A percentile compares a stretch with the other conserved stretches of the same genome.
These are phyloP conservation scores for Notechis scutatus DNA, from an alignment of 2,113 vertebrate genomes.

Conservation along the genomic window DNA sequence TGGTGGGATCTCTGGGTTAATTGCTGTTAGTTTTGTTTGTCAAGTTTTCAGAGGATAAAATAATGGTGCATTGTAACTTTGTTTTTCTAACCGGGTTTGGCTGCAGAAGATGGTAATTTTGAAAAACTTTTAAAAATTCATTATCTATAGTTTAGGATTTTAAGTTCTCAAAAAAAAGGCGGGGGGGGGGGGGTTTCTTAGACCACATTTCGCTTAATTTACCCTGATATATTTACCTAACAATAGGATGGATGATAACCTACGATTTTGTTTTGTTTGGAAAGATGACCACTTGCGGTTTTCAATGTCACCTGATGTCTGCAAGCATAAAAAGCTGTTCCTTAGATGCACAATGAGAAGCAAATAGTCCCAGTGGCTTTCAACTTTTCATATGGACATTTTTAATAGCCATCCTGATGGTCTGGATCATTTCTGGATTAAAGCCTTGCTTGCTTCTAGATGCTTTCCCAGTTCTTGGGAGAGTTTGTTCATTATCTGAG, in stretches of 20 bases:
- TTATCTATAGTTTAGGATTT: neutral
- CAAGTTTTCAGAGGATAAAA: neutral
- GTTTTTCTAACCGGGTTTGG: neutral
- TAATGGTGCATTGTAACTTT: neutral
- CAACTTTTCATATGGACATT: neutral
- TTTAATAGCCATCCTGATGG: neutral
- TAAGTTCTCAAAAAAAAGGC: neutral
- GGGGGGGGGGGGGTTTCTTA: neutral
- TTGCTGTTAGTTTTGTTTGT: neutral
- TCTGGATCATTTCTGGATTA: neutral
- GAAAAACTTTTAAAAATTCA: neutral
- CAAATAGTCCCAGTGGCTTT: neutral
- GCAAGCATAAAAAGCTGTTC: neutral
- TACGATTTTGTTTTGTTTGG: neutral
- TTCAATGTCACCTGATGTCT: neutral
- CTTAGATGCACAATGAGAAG: neutral
- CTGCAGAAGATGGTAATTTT: neutral
- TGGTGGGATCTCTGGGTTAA: neutral
- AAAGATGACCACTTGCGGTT: neutral
- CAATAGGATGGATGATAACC: neutral
- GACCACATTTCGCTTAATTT: neutral
- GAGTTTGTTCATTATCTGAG: neutral
- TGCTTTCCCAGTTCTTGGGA: neutral
- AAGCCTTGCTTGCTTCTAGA: neutral
- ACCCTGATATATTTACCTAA: neutral